Evolutionary conservation across 1,140 invertebrate genomes (phyloP), one percentile per base, ranked within the genome.

Genomic region (Matsumurasca onukii): DNA sequence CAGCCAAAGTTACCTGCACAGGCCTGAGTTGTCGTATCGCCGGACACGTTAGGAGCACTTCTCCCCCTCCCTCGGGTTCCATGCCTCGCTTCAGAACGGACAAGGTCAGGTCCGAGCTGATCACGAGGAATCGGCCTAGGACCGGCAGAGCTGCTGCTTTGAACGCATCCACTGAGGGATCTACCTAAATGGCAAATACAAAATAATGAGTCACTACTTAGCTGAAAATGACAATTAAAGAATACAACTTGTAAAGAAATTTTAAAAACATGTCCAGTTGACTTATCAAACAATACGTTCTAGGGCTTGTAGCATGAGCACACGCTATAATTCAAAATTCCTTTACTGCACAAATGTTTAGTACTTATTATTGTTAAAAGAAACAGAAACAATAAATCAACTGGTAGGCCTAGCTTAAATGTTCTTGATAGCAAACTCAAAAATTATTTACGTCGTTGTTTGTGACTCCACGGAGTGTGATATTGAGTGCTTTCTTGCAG

Each of bases 31-130:
- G 83, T 73, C 85, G 85, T 69, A 85, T 81, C 57, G 92, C 85
- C 0, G 97, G 97, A 80, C 95, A 97, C 68, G 84, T 89, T 75
- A 99, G 98, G 29, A 87, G 76, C 22, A 98, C 82, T 82, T 96
- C 91, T 22, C 97, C 97, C 31, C 96, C 96, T 15, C 97, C 97
- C 30, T 91, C 81, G 2, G 97, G 97, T 63, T 77, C 82, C 49
- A 88, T 83, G 75, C 96, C 97, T 78, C 97, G 84, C 76, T 91
- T 91, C 2, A 86, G 82, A 17, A 98, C 90, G 78, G 91, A 94
- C 17, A 99, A 78, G 72, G 91, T 89, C 30, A 98, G 79, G 66
- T 91, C 93, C 78, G 96, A 93, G 82, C 97, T 93, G 67, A 92
- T 90, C 20, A 93, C 78, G 39, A 98, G 81, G 80, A 97, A 97